Evolutionary conservation across 2,888 invertebrate genomes (phyloP).

Genomic region (Peribatodes rhomboidaria): DNA sequence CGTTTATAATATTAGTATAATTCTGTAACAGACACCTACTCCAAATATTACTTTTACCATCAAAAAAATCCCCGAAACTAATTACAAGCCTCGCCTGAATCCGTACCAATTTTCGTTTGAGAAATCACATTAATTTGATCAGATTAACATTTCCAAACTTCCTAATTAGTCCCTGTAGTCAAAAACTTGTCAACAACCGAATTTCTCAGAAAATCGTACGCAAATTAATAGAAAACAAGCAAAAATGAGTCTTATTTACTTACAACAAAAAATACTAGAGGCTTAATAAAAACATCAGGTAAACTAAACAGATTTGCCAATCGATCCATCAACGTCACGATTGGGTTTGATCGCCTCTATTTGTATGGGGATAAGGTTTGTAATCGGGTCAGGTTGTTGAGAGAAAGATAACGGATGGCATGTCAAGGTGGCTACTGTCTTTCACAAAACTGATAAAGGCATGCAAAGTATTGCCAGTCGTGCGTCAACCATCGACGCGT

Average conservation of each 20-base stretch:
- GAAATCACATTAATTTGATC: neutral
- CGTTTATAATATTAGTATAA: too few relatives aligned
- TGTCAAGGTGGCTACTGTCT: constrained; percentile 47
- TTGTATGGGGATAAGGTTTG: constrained; percentile 36
- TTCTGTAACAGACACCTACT: too few relatives aligned
- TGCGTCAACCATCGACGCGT: constrained; percentile 53
- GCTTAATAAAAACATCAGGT: constrained; percentile 31
- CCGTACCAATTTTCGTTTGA: too few relatives aligned
- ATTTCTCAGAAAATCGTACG: neutral
- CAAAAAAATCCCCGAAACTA: too few relatives aligned
- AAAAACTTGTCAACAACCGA: neutral
- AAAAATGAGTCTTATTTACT: constrained; percentile 34
- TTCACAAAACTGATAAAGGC: constrained; percentile 47
- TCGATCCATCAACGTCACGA: constrained; percentile 41
- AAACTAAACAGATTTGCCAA: constrained; percentile 24
- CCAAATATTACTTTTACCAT: too few relatives aligned
- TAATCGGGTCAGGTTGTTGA: constrained; percentile 58
- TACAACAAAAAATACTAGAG: neutral
- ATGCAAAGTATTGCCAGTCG: constrained; percentile 57
- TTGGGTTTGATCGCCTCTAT: constrained; percentile 39
- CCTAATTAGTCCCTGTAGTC: neutral
- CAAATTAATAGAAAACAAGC: constrained; percentile 20
- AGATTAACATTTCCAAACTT: neutral
- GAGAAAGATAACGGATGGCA: constrained; percentile 64
- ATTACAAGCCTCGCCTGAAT: too few relatives aligned